Base-by-base conservation (phyloP, 2,888 invertebrate genomes). In the Leptopilina drosophilae region DNA sequence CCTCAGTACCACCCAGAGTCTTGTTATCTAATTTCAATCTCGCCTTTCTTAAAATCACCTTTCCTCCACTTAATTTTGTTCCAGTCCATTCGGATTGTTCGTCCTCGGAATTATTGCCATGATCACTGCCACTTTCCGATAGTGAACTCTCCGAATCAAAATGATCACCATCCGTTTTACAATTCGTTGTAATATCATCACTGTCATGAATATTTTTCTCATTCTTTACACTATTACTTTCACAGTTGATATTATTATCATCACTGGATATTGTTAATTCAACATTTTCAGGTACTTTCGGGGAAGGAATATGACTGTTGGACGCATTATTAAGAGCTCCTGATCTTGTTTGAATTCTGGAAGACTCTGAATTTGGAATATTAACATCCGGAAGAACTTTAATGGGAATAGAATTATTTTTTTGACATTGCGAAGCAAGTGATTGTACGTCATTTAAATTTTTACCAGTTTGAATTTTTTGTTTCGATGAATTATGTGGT, bases 31-130 rank as follows among this genome's bases (percentile, higher is more conserved):
- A 90, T 86, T 95, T 95, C 80, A 95, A 91, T 85, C 95, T 93
- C 11, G 95, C 95, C 90, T 95, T 95, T 81, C 95, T 93, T 77
- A 95, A 93, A 79, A 96, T 95, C 40, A 95, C 94, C 90, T 95
- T 95, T 12, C 95, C 95, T 86, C 94, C 93, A 46, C 93, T 91
- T 65, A 94, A 88, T 84, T 94, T 94, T 82, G 88, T 88, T 20
- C 91, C 91, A 53, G 92, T 90, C 89, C 92, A 91, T 66, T 91
- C 90, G 0, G 91, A 88, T 66, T 93, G 92, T 80, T 93, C 92
- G 77, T 89, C 88, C 81, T 91, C 90, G 14, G 88, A 88, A 62
- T 88, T 86, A 84, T 89, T 87, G 80, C 88, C 88, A 59, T 88
- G 88, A 20, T 90, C 90, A 42, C 88, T 90, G 15, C 85, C 88